Percentiles rank a stretch among this genome's conserved stretches.
These are phyloP conservation scores for Schlechtendalia chinensis DNA, from an alignment of 1,140 invertebrate genomes.

Conservation along the genomic window DNA sequence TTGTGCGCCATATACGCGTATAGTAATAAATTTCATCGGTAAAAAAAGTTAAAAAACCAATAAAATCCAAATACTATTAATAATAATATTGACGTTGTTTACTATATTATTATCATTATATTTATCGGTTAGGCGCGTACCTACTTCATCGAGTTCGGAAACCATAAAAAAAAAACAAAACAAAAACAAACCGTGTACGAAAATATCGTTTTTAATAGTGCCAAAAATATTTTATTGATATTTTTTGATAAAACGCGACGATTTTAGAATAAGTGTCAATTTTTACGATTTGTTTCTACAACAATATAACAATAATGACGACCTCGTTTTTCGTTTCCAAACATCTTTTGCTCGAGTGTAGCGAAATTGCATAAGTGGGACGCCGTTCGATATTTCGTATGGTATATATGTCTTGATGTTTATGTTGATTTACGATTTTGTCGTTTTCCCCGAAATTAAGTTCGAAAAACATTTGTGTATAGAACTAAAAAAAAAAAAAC, in stretches of 20 bases:
- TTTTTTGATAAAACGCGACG: not conserved
- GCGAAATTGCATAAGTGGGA: conserved; percentile 20
- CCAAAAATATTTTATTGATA: not conserved
- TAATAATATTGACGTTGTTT: too few relatives aligned
- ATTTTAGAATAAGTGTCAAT: not conserved
- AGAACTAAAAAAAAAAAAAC: not conserved
- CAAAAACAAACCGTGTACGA: not conserved
- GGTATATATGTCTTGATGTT: not conserved
- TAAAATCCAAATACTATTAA: too few relatives aligned
- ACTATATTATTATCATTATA: too few relatives aligned
- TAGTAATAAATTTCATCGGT: too few relatives aligned
- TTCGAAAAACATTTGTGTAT: not conserved
- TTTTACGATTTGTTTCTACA: not conserved
- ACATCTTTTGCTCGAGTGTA: not conserved
- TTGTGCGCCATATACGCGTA: too few relatives aligned
- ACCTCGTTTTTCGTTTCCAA: not conserved
- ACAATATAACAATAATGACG: not conserved
- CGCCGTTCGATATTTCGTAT: conserved; percentile 7
- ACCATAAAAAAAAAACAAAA: too few relatives aligned
- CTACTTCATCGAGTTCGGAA: too few relatives aligned
- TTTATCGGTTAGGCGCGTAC: too few relatives aligned
- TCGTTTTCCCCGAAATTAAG: conserved; percentile 19
- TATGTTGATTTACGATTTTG: conserved; percentile 10
- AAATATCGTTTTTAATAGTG: not conserved
- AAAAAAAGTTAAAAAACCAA: too few relatives aligned